phyloP scores from a whole-genome alignment of 2,888 invertebrate species.

The Digitonthophagus gazella region DNA sequence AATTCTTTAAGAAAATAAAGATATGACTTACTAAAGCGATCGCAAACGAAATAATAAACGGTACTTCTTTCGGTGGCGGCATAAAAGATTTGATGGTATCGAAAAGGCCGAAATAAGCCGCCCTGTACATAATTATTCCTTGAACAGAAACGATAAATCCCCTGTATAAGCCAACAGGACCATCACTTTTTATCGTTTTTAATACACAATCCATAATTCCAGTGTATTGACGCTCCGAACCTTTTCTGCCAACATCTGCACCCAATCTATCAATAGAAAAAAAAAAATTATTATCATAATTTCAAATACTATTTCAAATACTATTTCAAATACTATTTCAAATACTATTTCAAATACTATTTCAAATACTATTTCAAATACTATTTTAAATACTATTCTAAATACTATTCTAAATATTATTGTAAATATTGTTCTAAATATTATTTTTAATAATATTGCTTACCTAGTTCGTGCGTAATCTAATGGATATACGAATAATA shows the following conservation, averaged over 20 bases:
- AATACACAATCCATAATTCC: slow-evolving; percentile 85
- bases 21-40: slow-evolving; percentile 72
- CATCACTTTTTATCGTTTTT: slow-evolving; percentile 86
- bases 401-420: background rate
- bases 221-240: slow-evolving; percentile 77
- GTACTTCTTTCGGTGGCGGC: slow-evolving; percentile 90
- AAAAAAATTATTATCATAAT: no score
- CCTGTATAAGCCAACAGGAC: slow-evolving; percentile 82
- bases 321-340: no score
- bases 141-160: slow-evolving; percentile 95
- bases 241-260: slow-evolving; percentile 77
- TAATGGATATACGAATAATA: slow-evolving; percentile 92
- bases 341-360: no score
- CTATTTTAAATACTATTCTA: background rate
- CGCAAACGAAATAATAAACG: slow-evolving; percentile 88
- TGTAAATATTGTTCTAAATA: no score
- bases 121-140: slow-evolving; percentile 95
- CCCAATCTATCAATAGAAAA: slow-evolving; percentile 48
- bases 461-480: slow-evolving; percentile 92
- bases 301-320: no score
- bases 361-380: no score
- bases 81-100: slow-evolving; percentile 93
- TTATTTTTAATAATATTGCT: background rate
- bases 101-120: slow-evolving; percentile 94
- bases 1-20: no score